These are phyloP conservation scores for Aleiodes leptofemur DNA, from an alignment of 2,888 invertebrate genomes.

Conservation along the genomic window DNA sequence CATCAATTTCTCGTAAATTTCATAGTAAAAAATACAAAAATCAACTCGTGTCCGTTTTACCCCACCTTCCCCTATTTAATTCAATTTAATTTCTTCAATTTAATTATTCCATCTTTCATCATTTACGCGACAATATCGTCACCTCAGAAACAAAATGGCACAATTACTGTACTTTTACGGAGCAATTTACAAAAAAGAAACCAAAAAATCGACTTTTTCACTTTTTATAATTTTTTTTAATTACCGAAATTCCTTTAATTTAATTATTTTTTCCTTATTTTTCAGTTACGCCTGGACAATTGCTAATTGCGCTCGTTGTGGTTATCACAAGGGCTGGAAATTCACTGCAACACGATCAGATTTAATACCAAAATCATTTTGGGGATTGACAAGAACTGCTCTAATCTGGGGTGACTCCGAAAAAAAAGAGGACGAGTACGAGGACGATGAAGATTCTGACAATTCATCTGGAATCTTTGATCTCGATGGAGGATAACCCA, in stretches of 20 bases:
- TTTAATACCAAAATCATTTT: slow-evolving; percentile 83
- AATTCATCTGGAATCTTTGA: background rate
- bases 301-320: slow-evolving; percentile 82
- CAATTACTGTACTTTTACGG: too few species aligned
- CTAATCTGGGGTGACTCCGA: slow-evolving; percentile 48
- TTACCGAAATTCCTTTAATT: background rate
- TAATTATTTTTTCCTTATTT: background rate
- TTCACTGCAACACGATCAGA: slow-evolving; percentile 81
- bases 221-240: slow-evolving; percentile 7
- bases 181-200: too few species aligned
- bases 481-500: slow-evolving; percentile 7
- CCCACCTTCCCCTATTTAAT: too few species aligned
- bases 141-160: too few species aligned
- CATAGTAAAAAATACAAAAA: too few species aligned
- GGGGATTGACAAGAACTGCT: slow-evolving; percentile 82
- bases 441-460: slow-evolving; percentile 18
- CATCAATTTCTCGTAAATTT: too few species aligned
- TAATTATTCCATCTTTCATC: too few species aligned
- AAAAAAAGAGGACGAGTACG: slow-evolving; percentile 3
- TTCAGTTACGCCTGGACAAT: slow-evolving; percentile 87
- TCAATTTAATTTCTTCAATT: too few species aligned
- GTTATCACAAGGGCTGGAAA: slow-evolving; percentile 87
- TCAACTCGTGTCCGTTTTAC: too few species aligned
- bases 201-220: too few species aligned
- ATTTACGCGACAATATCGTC: too few species aligned